These are phyloP conservation scores for Bubo blakistoni DNA, from an alignment of 2,113 vertebrate genomes.

Conservation along the genomic window DNA sequence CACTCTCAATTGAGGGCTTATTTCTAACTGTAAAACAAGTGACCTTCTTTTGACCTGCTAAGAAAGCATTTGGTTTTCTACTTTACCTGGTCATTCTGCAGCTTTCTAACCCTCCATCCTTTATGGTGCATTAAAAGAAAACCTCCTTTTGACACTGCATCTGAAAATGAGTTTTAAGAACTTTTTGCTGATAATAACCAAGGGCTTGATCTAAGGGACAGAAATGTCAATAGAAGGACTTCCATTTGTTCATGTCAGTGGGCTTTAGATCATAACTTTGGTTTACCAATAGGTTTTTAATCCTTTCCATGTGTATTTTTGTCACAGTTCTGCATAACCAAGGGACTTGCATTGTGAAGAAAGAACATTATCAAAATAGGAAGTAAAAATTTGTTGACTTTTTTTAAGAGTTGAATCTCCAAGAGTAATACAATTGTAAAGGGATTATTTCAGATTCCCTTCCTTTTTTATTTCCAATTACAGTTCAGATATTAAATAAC, in stretches of 20 bases:
- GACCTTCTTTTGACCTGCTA: slow-evolving; percentile 19
- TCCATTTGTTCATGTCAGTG: neutral
- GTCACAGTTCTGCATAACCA: neutral
- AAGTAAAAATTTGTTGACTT: neutral
- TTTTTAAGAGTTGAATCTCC: neutral
- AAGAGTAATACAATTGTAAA: neutral
- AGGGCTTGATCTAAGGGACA: neutral
- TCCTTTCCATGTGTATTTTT: neutral
- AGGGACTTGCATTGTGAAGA: neutral
- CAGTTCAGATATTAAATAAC: neutral
- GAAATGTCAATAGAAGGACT: neutral
- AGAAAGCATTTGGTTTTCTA: slow-evolving; percentile 3
- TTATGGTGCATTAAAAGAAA: neutral
- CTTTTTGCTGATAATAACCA: neutral
- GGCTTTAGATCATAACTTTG: neutral
- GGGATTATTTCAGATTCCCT: neutral
- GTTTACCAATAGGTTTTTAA: neutral
- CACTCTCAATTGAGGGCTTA: slow-evolving; percentile 7
- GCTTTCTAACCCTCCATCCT: neutral
- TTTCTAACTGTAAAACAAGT: neutral
- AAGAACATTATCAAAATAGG: neutral
- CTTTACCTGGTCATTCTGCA: neutral
- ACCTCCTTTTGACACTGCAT: neutral
- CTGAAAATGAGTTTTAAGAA: neutral
- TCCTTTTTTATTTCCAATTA: neutral